These are phyloP conservation scores for Notoglanidium macrostoma DNA, from an alignment of 2,797 vertebrate species.

Conservation along the genomic window DNA sequence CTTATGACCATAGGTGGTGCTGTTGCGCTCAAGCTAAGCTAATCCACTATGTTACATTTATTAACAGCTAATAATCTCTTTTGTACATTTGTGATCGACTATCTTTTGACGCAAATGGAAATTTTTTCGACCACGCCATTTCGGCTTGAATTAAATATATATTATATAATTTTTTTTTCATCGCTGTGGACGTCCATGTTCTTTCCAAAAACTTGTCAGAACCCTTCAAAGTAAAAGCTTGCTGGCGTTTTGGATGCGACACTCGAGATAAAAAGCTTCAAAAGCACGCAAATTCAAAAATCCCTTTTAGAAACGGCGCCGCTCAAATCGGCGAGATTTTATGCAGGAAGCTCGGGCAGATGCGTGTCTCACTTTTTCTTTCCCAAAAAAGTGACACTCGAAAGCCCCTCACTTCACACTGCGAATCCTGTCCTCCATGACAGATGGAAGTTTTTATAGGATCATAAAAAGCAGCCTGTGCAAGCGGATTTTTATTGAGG, in stretches of 20 bases:
- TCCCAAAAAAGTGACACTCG: conserved; percentile 38
- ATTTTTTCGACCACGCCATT: not conserved
- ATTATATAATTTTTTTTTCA: not conserved
- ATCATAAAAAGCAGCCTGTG: conserved; percentile 54
- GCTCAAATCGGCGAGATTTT: conserved; percentile 27
- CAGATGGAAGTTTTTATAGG: conserved; percentile 60
- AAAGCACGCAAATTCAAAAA: conserved; percentile 29
- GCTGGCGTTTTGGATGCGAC: not conserved
- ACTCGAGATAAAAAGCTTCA: not conserved
- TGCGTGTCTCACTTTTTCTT: conserved; percentile 17
- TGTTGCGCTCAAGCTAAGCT: not conserved
- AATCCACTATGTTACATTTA: not conserved
- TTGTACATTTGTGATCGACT: not conserved
- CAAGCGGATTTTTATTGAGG: conserved; percentile 45
- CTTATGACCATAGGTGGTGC: not conserved
- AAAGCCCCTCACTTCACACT: conserved; percentile 46
- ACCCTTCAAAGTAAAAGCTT: not conserved
- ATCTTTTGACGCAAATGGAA: not conserved
- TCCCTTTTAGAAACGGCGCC: not conserved
- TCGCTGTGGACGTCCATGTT: not conserved
- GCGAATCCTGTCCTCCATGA: conserved; percentile 48
- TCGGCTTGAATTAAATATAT: not conserved
- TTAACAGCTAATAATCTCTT: not conserved
- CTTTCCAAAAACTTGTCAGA: not conserved
- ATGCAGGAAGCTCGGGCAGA: conserved; percentile 19